Conservation (phyloP, 2,888 invertebrate species). For the Caenorhabditis sinica region DNA sequence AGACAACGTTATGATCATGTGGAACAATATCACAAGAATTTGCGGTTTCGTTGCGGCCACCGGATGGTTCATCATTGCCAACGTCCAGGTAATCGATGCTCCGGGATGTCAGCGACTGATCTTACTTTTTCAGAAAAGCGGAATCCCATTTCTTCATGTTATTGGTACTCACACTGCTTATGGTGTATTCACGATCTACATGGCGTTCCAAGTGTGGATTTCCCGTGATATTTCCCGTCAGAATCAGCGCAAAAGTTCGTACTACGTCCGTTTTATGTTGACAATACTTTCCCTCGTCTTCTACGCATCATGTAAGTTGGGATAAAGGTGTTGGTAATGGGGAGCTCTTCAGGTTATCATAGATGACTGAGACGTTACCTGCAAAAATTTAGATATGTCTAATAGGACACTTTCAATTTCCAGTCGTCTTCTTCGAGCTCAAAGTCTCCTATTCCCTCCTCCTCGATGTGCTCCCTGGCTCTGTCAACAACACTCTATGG, state of each 20-base stretch:
- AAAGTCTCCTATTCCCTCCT: background rate
- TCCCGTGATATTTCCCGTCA: constrained; percentile 69
- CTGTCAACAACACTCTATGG: background rate
- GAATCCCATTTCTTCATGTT: constrained; percentile 75
- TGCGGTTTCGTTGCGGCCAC: constrained; percentile 73
- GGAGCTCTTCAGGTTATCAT: no score
- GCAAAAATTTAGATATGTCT: background rate
- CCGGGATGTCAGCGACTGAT: background rate
- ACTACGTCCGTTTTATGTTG: background rate
- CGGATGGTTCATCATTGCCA: constrained; percentile 83
- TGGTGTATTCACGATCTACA: constrained; percentile 77
- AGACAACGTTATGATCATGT: background rate
- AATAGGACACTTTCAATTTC: background rate
- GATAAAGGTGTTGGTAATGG: no score
- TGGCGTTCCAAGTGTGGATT: constrained; percentile 59
- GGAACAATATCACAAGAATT: constrained; percentile 71
- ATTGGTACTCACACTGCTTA: constrained; percentile 77
- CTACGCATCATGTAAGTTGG: background rate
- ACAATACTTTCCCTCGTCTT: background rate
- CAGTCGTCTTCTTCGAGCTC: background rate
- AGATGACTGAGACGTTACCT: no score
- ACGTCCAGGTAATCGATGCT: constrained; percentile 78
- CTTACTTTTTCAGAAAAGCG: background rate
- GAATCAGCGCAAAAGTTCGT: constrained; percentile 63
- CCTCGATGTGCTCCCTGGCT: background rate